phyloP scores from a whole-genome alignment of 2,888 invertebrate genomes.

The Tanaodytes sp. region DNA sequence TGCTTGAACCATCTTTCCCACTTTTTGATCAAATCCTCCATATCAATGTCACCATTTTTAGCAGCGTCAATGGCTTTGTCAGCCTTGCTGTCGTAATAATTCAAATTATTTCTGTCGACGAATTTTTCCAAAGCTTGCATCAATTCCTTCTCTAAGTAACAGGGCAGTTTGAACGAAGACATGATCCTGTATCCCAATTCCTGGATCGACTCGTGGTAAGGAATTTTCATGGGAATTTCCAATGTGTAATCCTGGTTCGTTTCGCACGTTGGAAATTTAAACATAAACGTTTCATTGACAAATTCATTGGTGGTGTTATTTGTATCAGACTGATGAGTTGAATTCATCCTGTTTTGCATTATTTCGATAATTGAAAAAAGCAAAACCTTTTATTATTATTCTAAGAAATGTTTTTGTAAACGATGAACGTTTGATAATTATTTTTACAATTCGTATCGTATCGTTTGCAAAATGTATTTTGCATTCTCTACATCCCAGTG shows the following conservation, averaged over 20 bases:
- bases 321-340: slow-evolving; percentile 29
- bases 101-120: slow-evolving; percentile 79
- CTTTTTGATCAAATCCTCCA: slow-evolving; percentile 83
- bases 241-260: slow-evolving; percentile 75
- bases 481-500: too few species aligned
- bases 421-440: too few species aligned
- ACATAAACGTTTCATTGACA: slow-evolving; percentile 70
- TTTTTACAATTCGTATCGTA: too few species aligned
- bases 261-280: slow-evolving; percentile 77
- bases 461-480: too few species aligned
- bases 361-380: too few species aligned
- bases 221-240: slow-evolving; percentile 79
- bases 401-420: slow-evolving; percentile 7
- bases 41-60: slow-evolving; percentile 78
- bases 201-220: slow-evolving; percentile 76
- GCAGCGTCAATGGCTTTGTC: slow-evolving; percentile 78
- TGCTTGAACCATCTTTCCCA: slow-evolving; percentile 87
- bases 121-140: slow-evolving; percentile 78
- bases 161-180: slow-evolving; percentile 80
- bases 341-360: slow-evolving; percentile 3
- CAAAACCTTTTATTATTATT: too few species aligned
- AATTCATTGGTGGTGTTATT: slow-evolving; percentile 63
- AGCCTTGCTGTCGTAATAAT: slow-evolving; percentile 80
- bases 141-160: slow-evolving; percentile 80
- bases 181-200: slow-evolving; percentile 81